Evolutionary conservation across 30 jellyfish, hydroid and myxozoan species (phyloP), one percentile per base, ranked within the genome.

Genomic region (Hydractinia symbiolongicarpus): DNA sequence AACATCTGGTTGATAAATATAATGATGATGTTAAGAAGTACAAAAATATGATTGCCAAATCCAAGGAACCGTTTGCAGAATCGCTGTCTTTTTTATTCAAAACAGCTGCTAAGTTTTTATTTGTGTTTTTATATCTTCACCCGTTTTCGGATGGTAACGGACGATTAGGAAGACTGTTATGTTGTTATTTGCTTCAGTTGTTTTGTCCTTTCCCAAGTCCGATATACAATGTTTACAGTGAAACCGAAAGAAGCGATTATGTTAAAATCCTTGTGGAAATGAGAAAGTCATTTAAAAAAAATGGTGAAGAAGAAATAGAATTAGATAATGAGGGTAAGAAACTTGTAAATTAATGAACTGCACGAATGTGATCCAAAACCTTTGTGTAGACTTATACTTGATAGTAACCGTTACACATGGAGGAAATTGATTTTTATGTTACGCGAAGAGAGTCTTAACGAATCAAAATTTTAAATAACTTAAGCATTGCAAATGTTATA

Each of bases 241-340:
- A 16, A n/a, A 68, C 78, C n/a, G 78, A 68, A 50, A 68, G 21
- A 21, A 68, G 78, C 52, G 78, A 68, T 20, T 68, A 68, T 68
- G 52, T 68, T 20, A 21, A 68, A 14, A 50, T 58, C 69, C 69
- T 58, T 11, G 69, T 58, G 1, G 69, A 13, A 11, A 17, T 17
- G 19, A 58, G 69, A 58, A 17, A 58, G 19, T 13, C 16, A 58
- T 1, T 58, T 58, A 3, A 58, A 17, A 11, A 11, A 11, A 58
- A 58, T 58, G 69, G 15, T 11, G 19, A 1, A 58, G 15, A 11
- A 17, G 19, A 58, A 11, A 58, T 11, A 13, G 19, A 58, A 58
- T 58, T 3, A 0, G 69, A 58, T 0, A 30, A 30, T 30, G 44
- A 30, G 44, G 69, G 69, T 13, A 13, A 11, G 15, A 17, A 58